Base-by-base conservation (phyloP, 92 coral and sea anemone genomes). In the Blastomussa wellsi region DNA sequence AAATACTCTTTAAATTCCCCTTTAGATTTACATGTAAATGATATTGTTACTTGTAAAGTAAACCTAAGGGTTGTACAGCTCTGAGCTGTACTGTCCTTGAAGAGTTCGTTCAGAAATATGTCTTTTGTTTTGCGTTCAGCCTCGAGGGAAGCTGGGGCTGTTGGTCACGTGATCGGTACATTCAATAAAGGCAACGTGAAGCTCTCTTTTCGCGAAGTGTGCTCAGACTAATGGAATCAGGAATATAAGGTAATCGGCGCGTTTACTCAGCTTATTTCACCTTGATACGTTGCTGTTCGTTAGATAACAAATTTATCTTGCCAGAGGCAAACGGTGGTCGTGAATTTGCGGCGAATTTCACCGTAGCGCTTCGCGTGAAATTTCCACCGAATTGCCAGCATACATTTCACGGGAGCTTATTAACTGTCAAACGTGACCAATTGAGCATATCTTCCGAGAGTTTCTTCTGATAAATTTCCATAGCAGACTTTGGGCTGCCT, bases 161-260 rank as follows among this genome's bases (percentile, higher is more conserved):
- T 78, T 48, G 9, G 71, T 82, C 86, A 82, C 86, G 86, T 82
- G 86, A 55, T 22, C 7, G 1, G 20, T n/a, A 70, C 59, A 81
- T 52, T 80, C 36, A 57, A 69, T 82, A 71, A 55, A 76, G 41
- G 29, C 86, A 72, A 70, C 86, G 78, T 51, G 86, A 82, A 41
- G 42, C 7, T 24, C 37, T 52, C 78, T 71, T 80, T 75, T 62
- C 65, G 74, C n/a, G 87, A 41, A 65, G 31, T 83, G 74, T 24
- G 79, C 44, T 59, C 59, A 39, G 55, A 74, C 42, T 41, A 74
- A 29, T 28, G 31, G 20, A 33, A 49, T 22, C 80, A 42, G 59
- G 70, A 74, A 74, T 57, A 83, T 39, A 73, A 83, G 87, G 87
- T 83, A 83, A 57, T 83, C 60, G 13, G 51, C 35, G 17, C 80